Evolutionary conservation across 2,888 invertebrate genomes (phyloP).

Genomic region (Pachliopta kotzebuea): DNA sequence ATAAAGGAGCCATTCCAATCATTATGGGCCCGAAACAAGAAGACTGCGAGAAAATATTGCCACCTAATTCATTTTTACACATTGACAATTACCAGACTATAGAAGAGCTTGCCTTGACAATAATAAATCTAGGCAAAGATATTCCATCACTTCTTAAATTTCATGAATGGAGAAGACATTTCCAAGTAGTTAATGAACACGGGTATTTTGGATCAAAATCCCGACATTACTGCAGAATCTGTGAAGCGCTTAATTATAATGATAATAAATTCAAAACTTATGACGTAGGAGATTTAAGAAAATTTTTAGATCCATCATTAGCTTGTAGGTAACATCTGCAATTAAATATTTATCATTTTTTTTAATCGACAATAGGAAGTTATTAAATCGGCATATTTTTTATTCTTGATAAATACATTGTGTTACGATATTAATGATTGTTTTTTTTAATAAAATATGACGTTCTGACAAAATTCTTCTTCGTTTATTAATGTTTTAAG

Average conservation of each 20-base stretch:
- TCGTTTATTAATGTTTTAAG: too few relatives aligned
- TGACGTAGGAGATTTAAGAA: constrained; percentile 38
- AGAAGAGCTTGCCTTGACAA: constrained; percentile 71
- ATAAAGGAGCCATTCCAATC: constrained; percentile 82
- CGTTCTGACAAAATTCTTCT: too few relatives aligned
- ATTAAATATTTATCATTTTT: background rate
- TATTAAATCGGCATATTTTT: too few relatives aligned
- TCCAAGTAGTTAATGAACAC: constrained; percentile 82
- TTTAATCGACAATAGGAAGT: too few relatives aligned
- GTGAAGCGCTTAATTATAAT: constrained; percentile 85
- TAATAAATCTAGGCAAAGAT: constrained; percentile 65
- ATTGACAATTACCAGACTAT: constrained; percentile 77
- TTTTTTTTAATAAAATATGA: too few relatives aligned
- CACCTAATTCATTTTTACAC: constrained; percentile 83
- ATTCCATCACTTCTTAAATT: constrained; percentile 59
- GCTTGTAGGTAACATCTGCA: constrained; percentile 25
- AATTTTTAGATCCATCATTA: constrained; percentile 43
- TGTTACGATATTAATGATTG: background rate
- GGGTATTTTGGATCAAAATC: constrained; percentile 83
- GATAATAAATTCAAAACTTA: constrained; percentile 47
- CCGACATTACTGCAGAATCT: constrained; percentile 82
- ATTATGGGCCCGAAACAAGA: constrained; percentile 81
- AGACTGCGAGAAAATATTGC: constrained; percentile 76
- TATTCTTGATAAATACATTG: too few relatives aligned
- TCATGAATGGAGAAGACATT: constrained; percentile 82